These are phyloP conservation scores for Ctenodactylus gundi DNA, from an alignment of 2,113 vertebrate genomes.

Conservation along the genomic window DNA sequence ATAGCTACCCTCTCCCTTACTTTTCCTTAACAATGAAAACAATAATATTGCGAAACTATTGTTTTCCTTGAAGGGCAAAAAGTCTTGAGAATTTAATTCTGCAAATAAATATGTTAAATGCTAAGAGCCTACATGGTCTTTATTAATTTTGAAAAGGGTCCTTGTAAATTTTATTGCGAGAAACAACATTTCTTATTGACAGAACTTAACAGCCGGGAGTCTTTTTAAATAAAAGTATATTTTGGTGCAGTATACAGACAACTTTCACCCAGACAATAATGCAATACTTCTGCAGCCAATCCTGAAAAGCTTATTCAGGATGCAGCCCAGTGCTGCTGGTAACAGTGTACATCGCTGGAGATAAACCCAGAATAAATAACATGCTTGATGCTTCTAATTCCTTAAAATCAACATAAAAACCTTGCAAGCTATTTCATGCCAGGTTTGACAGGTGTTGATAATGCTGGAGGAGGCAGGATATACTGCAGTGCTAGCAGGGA, in stretches of 20 bases:
- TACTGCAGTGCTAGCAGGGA: conserved; percentile 47
- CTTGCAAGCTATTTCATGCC: conserved; percentile 79
- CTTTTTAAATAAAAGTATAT: conserved; percentile 14
- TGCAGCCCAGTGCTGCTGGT: conserved; percentile 46
- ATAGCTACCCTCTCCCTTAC: background rate
- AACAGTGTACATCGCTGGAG: conserved; percentile 66
- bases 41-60: background rate
- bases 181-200: conserved; percentile 16
- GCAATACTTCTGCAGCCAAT: conserved; percentile 42
- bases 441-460: conserved; percentile 75
- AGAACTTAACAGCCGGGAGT: conserved; percentile 11
- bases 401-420: conserved; percentile 80
- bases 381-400: conserved; percentile 75
- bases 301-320: conserved; percentile 65
- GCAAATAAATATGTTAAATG: background rate
- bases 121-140: background rate
- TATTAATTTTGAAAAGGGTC: background rate
- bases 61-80: background rate
- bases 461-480: conserved; percentile 72
- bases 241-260: conserved; percentile 41
- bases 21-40: background rate
- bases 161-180: background rate
- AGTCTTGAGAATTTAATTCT: background rate
- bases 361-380: conserved; percentile 80
- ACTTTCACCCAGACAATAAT: conserved; percentile 57